Conservation (phyloP, 2,797 vertebrate genomes). For the Acanthurus lineatus region DNA sequence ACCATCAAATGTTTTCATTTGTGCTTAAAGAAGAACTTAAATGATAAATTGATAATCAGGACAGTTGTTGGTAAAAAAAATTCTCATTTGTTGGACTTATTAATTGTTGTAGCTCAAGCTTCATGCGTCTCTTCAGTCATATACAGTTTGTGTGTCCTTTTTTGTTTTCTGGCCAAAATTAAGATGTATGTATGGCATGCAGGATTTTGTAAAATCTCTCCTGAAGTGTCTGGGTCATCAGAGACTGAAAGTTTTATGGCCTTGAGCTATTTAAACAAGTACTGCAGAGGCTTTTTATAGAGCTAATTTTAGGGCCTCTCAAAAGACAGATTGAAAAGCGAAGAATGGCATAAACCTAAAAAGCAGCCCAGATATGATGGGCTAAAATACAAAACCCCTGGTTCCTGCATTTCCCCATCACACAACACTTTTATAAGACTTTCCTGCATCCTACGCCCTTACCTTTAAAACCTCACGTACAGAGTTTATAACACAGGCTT, state of each 20-base stretch:
- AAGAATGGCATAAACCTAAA: neutral
- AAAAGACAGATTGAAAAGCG: neutral
- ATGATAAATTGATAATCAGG: neutral
- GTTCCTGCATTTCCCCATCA: neutral
- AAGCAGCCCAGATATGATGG: neutral
- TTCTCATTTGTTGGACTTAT: neutral
- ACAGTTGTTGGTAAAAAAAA: neutral
- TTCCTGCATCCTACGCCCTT: neutral
- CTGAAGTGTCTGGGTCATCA: neutral
- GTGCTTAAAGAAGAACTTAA: neutral
- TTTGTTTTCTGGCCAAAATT: conserved; percentile 15
- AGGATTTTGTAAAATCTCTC: conserved; percentile 9
- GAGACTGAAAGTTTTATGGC: neutral
- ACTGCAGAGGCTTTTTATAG: neutral
- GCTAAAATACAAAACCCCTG: neutral
- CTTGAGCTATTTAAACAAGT: conserved; percentile 11
- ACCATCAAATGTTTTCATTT: neutral
- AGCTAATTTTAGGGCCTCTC: too few relatives aligned
- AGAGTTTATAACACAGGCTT: too few relatives aligned
- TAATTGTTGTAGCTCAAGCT: conserved; percentile 12
- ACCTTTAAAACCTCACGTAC: neutral
- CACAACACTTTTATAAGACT: neutral
- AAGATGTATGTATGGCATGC: conserved; percentile 25
- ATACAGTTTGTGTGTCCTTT: neutral
- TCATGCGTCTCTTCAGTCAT: neutral